A percentile compares a stretch with the other conserved stretches of the same genome.
These are phyloP conservation scores for Glomeris marginata DNA, from an alignment of 2,888 invertebrate species.

Conservation along the genomic window DNA sequence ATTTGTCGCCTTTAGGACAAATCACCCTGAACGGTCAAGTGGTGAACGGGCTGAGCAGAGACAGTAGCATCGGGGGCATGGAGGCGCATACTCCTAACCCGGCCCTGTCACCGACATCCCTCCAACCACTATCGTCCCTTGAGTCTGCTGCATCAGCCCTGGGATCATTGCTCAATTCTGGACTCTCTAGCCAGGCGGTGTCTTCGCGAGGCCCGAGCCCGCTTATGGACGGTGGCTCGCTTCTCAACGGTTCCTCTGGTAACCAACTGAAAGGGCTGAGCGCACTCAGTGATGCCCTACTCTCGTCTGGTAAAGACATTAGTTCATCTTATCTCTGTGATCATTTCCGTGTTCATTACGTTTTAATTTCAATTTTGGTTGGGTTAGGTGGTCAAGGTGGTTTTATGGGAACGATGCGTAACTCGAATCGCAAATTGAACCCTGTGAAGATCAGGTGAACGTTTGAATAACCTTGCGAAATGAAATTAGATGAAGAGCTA, in stretches of 20 bases:
- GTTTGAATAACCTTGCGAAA: background rate
- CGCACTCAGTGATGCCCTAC: background rate
- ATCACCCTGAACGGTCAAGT: constrained; percentile 26
- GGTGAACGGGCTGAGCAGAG: constrained; percentile 24
- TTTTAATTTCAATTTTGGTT: background rate
- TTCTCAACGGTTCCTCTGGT: constrained; percentile 10
- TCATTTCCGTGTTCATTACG: background rate
- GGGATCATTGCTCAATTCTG: constrained; percentile 15
- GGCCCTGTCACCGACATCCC: constrained; percentile 14
- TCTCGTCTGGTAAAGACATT: background rate
- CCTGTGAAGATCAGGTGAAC: constrained; percentile 10
- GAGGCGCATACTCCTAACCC: constrained; percentile 19
- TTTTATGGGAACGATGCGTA: background rate
- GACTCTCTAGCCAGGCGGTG: constrained; percentile 9
- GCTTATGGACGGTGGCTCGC: constrained; percentile 9
- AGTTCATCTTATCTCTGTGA: background rate
- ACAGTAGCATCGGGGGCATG: constrained; percentile 17
- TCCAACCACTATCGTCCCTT: constrained; percentile 13
- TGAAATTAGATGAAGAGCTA: background rate
- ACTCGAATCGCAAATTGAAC: constrained; percentile 3
- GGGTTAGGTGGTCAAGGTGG: background rate
- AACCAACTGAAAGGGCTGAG: background rate
- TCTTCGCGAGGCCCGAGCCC: constrained; percentile 14
- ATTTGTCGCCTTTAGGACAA: constrained; percentile 21
- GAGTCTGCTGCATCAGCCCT: constrained; percentile 12